Percentiles rank a stretch among this genome's conserved stretches.
phyloP scores from a whole-genome alignment of 2,797 vertebrate species.

The Aphelocoma californica region DNA sequence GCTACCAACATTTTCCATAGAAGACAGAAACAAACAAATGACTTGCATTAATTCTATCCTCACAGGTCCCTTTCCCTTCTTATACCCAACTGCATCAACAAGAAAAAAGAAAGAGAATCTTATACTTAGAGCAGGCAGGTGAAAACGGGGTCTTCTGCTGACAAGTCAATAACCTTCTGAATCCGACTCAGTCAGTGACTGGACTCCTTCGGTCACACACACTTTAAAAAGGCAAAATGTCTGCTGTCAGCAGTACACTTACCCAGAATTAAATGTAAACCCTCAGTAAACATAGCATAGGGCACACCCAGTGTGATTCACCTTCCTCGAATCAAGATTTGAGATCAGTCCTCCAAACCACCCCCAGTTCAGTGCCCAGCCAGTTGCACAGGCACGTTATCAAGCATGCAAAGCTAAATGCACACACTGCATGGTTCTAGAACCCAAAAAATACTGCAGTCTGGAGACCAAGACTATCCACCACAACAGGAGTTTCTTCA shows the following conservation, averaged over 20 bases:
- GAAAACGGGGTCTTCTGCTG: not conserved
- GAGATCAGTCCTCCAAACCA: fast-evolving
- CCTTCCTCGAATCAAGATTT: not conserved
- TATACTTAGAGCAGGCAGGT: not conserved
- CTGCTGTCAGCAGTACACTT: not conserved
- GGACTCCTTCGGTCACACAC: not conserved
- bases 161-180: not conserved
- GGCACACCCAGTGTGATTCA: not conserved
- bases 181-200: fast-evolving
- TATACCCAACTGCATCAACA: not conserved
- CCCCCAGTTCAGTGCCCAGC: not conserved
- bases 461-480: not conserved
- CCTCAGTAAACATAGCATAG: not conserved
- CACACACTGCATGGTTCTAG: fast-evolving
- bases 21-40: not conserved
- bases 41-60: not conserved
- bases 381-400: not conserved
- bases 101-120: not conserved
- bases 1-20: not conserved
- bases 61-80: not conserved
- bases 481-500: not conserved
- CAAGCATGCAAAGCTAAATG: not conserved
- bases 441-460: not conserved
- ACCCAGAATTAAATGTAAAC: not conserved
- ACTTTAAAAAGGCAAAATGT: not conserved